phyloP scores from a whole-genome alignment of 2,888 invertebrate species.

The Epinotia brunnichana region DNA sequence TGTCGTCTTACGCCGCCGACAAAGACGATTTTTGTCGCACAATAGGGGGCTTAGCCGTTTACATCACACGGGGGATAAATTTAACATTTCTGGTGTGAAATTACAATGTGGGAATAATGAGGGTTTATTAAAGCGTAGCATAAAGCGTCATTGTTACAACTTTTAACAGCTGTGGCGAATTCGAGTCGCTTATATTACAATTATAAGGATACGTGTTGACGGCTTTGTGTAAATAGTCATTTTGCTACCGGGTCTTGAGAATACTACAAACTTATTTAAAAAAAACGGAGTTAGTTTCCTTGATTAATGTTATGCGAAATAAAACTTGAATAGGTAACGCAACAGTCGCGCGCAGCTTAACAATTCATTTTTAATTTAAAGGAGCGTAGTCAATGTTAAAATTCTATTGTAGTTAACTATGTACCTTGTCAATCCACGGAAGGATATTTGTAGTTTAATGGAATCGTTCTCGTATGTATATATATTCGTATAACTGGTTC shows the following conservation, averaged over 20 bases:
- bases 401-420: too few relatives aligned
- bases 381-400: too few relatives aligned
- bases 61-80: slow-evolving; percentile 68
- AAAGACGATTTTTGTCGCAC: slow-evolving; percentile 66
- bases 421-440: too few relatives aligned
- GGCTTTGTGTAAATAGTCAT: slow-evolving; percentile 27
- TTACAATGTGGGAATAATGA: slow-evolving; percentile 63
- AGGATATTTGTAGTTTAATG: too few relatives aligned
- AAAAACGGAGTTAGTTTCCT: not conserved
- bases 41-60: slow-evolving; percentile 70
- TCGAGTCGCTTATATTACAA: slow-evolving; percentile 46
- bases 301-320: not conserved
- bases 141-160: slow-evolving; percentile 51
- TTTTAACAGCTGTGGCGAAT: slow-evolving; percentile 48
- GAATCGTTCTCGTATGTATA: too few relatives aligned
- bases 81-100: slow-evolving; percentile 70
- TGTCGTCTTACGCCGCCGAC: slow-evolving; percentile 70
- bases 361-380: too few relatives aligned
- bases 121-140: slow-evolving; percentile 61
- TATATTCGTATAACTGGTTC: too few relatives aligned
- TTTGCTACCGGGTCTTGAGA: slow-evolving; percentile 26
- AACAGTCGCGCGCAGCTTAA: not conserved
- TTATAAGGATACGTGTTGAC: slow-evolving; percentile 34
- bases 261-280: not conserved
- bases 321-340: not conserved